phyloP scores from a whole-genome alignment of 2,888 invertebrate species.

The Ptilodon capucinus region DNA sequence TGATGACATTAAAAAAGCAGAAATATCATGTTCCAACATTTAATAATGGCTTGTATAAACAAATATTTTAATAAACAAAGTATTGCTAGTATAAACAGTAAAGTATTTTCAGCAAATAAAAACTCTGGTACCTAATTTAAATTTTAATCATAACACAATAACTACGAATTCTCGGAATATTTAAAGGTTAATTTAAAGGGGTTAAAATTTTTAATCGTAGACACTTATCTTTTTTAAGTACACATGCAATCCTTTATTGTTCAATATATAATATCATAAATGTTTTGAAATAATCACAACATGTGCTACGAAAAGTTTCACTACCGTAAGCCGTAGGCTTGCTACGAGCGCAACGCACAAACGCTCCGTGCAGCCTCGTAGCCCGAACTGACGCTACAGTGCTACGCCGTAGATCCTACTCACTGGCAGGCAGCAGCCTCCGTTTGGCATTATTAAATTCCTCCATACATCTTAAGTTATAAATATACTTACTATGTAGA shows the following conservation, averaged over 20 bases:
- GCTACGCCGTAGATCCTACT: not conserved
- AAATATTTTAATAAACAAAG: no score
- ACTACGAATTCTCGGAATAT: not conserved
- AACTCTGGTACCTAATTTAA: no score
- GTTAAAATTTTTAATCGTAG: not conserved
- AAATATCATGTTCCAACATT: no score
- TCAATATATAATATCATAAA: not conserved
- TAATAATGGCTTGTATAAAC: no score
- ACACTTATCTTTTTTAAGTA: not conserved
- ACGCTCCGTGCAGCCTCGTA: slow-evolving; percentile 26
- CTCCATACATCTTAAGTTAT: no score
- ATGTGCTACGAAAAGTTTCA: not conserved
- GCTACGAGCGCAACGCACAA: slow-evolving; percentile 10
- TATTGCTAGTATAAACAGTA: no score
- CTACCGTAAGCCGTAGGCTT: not conserved
- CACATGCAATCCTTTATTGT: not conserved
- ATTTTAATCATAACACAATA: not conserved
- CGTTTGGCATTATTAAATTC: no score
- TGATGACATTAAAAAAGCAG: no score
- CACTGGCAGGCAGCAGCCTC: no score
- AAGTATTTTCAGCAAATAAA: no score
- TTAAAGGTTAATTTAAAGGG: no score
- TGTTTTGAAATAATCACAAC: not conserved
- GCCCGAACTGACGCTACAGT: slow-evolving; percentile 22
- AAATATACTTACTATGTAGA: no score